These are phyloP conservation scores for Lophius americanus DNA, from an alignment of 2,797 vertebrate genomes.

Conservation along the genomic window DNA sequence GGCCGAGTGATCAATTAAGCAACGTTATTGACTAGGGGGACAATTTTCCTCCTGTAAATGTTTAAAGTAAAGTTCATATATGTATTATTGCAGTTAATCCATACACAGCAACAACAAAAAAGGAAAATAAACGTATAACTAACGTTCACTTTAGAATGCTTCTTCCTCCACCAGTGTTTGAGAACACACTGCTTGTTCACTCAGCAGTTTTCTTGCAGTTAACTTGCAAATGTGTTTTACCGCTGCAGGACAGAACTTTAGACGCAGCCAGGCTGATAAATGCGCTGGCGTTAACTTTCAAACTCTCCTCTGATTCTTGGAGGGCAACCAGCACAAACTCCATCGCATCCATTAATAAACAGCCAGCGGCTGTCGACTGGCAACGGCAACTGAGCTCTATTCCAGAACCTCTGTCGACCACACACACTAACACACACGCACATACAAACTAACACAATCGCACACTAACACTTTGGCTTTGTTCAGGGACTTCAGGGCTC, in stretches of 20 bases:
- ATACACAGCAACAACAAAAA: too few species aligned
- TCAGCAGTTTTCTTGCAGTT: neutral
- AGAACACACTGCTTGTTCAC: neutral
- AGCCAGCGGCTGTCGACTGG: slow-evolving; percentile 24
- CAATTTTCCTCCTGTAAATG: too few species aligned
- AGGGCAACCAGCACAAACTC: slow-evolving; percentile 35
- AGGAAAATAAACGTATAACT: too few species aligned
- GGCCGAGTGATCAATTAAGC: too few species aligned
- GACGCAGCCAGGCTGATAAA: slow-evolving; percentile 46
- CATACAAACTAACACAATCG: neutral
- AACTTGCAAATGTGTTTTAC: slow-evolving; percentile 4
- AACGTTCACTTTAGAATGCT: too few species aligned
- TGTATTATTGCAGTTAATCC: too few species aligned
- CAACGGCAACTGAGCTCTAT: slow-evolving; percentile 1
- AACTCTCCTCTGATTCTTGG: slow-evolving; percentile 51
- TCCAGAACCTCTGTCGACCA: slow-evolving; percentile 8
- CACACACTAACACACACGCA: slow-evolving; percentile 15
- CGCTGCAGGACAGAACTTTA: slow-evolving; percentile 10
- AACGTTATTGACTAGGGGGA: too few species aligned
- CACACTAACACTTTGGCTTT: neutral
- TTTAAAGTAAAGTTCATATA: too few species aligned
- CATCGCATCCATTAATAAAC: slow-evolving; percentile 45
- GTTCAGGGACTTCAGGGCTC: too few species aligned
- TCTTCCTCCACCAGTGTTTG: neutral
- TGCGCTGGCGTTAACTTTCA: slow-evolving; percentile 20